Base-by-base conservation (phyloP, 92 coral and sea anemone genomes). In the Epizoanthus illoricatus region DNA sequence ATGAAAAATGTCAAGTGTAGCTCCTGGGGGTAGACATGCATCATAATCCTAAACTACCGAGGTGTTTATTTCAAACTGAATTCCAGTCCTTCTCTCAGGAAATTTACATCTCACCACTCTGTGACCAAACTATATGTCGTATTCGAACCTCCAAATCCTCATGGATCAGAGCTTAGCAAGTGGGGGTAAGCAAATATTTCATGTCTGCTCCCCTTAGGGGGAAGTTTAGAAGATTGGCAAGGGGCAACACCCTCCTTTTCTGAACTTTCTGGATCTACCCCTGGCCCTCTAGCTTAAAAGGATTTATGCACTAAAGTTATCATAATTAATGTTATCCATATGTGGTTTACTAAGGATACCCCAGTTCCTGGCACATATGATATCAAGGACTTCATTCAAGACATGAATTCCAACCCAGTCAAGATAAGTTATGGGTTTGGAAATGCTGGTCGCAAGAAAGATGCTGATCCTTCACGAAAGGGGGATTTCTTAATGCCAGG, bases 301-400 rank as follows among this genome's bases (percentile, higher is more conserved):
- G 20, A 18, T 58, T 33, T 18, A 39, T 42, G 42, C 62, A 3
- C 11, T 70, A 70, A 58, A 18, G 16, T 23, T 21, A 18, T 39
- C 60, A 21, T 36, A 20, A 42, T 73, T 42, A 18, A 4, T 71
- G 52, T 76, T 61, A 67, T 17, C 42, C 0, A 19, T 5, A 3
- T 47, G 7, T 47, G 7, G 0, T 47, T 47, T 47, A 47, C 7
- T 47, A 47, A 96, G 99, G 99, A 96, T 75, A 96, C 99, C 16
- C 99, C 99, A 64, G 95, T 93, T 63, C 99, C 99, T 65, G 99
- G 99, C 5, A 74, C 94, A 7, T 96, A 96, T 73, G 92, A 96
- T 65, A 79, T 94, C 13, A 87, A 90, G 75, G 91, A 96, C 62
- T 96, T 96, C 87, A 93, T 96, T 80, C 85, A 89, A 65, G 98